Evolutionary conservation across 1,140 invertebrate species (phyloP), one percentile per base, ranked within the genome.

Genomic region (Lasaia peninsularis): DNA sequence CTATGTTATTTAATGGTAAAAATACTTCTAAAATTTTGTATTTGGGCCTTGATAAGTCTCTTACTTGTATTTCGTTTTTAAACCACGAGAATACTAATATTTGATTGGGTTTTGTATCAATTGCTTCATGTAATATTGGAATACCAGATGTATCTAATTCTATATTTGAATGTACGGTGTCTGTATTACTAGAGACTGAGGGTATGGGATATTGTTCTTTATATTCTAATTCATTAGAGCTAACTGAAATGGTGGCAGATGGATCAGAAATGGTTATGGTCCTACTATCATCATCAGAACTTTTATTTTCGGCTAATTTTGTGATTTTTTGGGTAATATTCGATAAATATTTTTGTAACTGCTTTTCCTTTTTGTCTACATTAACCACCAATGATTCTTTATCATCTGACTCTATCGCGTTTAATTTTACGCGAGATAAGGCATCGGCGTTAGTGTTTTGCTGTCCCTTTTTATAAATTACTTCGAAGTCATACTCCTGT

Each of bases 381-480:
- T 52, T 32, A 20, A 40, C 51, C 48, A 52, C 6, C 6, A 35
- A 16, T 1, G 51, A 54, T 34, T 35, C 20, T 10, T 49, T 28
- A 28, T 54, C 34, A n/a, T 60, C 52, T 20, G 37, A 52, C 12
- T 53, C 58, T 61, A 62, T 31, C n/a, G 51, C 49, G 20, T 62
- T 67, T 51, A 56, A 18, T 44, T 57, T 34, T 18, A 72, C 63
- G 24, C 67, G 33, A 4, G 67, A 65, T n/a, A 65, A 53, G 8
- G 67, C 58, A 52, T 88, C 81, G 0, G 75, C 82, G 37, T 79
- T 77, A 2, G 54, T 58, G 54, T 86, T 83, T 31, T 62, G 33
- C 56, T 60, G 76, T 3, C 85, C 85, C 33, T 72, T 51, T 65
- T 85, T 80, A 61, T 91, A 86, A n/a, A 73, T 56, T 8, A 91